Conservation (phyloP, 2,113 vertebrate genomes). For the Urocolius indicus region DNA sequence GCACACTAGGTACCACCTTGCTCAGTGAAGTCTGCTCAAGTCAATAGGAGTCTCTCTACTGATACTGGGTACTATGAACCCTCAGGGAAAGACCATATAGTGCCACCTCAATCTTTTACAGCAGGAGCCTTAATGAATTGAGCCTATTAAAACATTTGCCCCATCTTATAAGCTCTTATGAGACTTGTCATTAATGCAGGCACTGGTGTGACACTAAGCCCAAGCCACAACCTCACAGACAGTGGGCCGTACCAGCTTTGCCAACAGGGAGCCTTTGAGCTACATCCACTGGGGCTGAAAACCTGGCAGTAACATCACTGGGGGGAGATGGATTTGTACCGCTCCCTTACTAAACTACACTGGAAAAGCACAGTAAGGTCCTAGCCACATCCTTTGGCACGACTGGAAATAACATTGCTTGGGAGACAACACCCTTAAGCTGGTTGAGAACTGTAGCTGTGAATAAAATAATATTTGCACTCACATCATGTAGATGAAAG, state of each 20-base stretch:
- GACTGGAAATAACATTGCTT: slow-evolving; percentile 16
- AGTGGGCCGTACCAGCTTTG: not conserved
- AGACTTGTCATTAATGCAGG: not conserved
- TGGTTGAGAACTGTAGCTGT: not conserved
- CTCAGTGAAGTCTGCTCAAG: not conserved
- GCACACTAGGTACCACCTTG: not conserved
- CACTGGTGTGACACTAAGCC: not conserved
- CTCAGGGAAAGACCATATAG: not conserved
- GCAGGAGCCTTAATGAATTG: not conserved
- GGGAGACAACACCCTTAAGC: slow-evolving; percentile 42
- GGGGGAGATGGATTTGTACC: not conserved
- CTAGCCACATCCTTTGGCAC: slow-evolving; percentile 37
- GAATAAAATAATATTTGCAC: slow-evolving; percentile 46
- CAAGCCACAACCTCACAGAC: not conserved
- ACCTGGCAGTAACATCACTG: not conserved
- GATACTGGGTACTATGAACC: not conserved
- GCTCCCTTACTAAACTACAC: not conserved
- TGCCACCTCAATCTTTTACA: not conserved
- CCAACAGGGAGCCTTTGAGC: not conserved
- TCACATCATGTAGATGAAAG: not conserved
- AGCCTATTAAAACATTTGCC: slow-evolving; percentile 18
- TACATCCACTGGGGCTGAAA: not conserved
- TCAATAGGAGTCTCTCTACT: not conserved
- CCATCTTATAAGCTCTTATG: not conserved
- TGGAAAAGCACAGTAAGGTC: slow-evolving; percentile 33